A percentile compares a stretch with the other conserved stretches of the same genome.
phyloP scores from a whole-genome alignment of 1,140 invertebrate genomes.

The Bombus superbus region DNA sequence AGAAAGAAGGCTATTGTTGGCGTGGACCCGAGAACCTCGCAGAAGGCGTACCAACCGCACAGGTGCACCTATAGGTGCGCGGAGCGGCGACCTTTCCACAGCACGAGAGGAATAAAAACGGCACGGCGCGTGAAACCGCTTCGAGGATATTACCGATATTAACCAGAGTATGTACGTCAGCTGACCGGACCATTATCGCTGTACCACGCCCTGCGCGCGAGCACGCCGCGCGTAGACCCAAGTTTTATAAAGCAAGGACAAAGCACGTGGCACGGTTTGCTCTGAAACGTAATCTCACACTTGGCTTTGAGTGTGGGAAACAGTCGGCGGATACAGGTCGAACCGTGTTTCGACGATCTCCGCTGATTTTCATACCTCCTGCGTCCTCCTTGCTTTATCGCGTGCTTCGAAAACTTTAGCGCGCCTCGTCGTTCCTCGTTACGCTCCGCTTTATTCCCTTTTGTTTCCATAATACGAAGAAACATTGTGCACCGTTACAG shows the following conservation, averaged over 20 bases:
- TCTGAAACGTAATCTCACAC: constrained; percentile 33
- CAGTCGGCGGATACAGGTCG: background rate
- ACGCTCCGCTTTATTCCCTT: too few species aligned
- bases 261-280: background rate
- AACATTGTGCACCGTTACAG: too few species aligned
- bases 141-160: constrained; percentile 39
- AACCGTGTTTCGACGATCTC: constrained; percentile 8
- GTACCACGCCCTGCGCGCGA: constrained; percentile 17
- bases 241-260: background rate
- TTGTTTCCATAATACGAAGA: too few species aligned
- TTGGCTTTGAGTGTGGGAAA: constrained; percentile 30
- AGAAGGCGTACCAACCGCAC: background rate
- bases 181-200: constrained; percentile 22
- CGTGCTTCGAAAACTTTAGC: too few species aligned
- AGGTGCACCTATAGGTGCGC: constrained; percentile 29
- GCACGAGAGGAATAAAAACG: background rate
- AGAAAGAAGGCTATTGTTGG: constrained; percentile 50
- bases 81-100: constrained; percentile 34
- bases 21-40: background rate
- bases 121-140: constrained; percentile 18
- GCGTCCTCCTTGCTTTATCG: background rate
- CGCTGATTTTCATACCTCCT: constrained; percentile 10
- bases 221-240: too few species aligned
- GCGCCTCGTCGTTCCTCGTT: too few species aligned
- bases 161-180: constrained; percentile 26